Percentiles rank a stretch among this genome's conserved stretches.
Evolutionary conservation across 2,888 invertebrate species (phyloP).

Genomic region (Xiphydria camelus): DNA sequence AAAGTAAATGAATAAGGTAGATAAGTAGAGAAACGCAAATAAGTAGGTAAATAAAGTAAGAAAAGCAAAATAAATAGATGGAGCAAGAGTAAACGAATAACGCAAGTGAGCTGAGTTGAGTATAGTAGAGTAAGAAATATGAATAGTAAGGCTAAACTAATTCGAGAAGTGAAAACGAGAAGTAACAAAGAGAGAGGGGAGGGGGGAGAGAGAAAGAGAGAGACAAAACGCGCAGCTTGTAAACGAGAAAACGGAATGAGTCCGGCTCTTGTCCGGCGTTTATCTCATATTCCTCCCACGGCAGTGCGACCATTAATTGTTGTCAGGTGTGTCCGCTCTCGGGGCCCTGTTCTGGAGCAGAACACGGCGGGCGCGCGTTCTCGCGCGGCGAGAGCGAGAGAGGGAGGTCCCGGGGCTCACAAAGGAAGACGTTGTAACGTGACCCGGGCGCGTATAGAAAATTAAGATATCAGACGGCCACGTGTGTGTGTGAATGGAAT

Average conservation of each 20-base stretch:
- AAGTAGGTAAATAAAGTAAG: no score
- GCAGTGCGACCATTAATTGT: slow-evolving; percentile 48
- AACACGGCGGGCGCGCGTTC: neutral
- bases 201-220: no score
- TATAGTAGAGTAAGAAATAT: no score
- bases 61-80: no score
- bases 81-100: no score
- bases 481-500: slow-evolving; percentile 37
- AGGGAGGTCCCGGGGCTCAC: slow-evolving; percentile 23
- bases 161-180: no score
- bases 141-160: no score
- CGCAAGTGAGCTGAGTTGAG: no score
- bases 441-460: slow-evolving; percentile 43
- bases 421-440: slow-evolving; percentile 44
- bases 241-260: slow-evolving; percentile 45
- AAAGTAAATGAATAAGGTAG: no score
- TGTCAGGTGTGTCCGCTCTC: slow-evolving; percentile 47
- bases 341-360: slow-evolving; percentile 6
- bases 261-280: slow-evolving; percentile 35
- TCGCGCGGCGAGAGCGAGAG: neutral
- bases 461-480: slow-evolving; percentile 48
- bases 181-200: no score
- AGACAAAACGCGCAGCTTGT: slow-evolving; percentile 36
- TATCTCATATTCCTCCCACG: slow-evolving; percentile 45
- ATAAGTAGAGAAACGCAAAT: no score